These are phyloP conservation scores for Tenodera sinensis DNA, from an alignment of 2,888 invertebrate genomes.

Conservation along the genomic window DNA sequence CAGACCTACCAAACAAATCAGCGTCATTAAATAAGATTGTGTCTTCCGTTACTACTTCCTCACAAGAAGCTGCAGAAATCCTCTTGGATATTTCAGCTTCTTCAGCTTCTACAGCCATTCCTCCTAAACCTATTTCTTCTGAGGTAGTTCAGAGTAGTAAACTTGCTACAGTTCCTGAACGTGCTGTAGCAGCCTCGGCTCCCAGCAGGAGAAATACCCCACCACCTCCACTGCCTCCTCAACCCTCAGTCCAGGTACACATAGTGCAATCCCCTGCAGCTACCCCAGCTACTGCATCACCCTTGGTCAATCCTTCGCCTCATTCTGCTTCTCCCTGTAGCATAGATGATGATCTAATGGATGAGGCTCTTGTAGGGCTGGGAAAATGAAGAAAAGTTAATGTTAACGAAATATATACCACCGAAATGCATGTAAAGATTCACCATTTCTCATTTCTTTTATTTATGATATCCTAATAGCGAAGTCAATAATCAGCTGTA, in stretches of 20 bases:
- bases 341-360: conserved; percentile 87
- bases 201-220: conserved; percentile 44
- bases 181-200: conserved; percentile 53
- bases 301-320: conserved; percentile 60
- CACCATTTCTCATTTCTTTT: background rate
- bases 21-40: conserved; percentile 11
- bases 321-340: conserved; percentile 68
- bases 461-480: background rate
- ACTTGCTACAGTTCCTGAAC: conserved; percentile 46
- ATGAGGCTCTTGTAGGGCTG: conserved; percentile 77
- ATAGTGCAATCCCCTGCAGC: conserved; percentile 72
- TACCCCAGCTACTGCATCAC: conserved; percentile 39
- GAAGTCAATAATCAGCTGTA: background rate
- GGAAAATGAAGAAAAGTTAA: conserved; percentile 53
- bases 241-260: conserved; percentile 68
- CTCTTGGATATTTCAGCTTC: conserved; percentile 62
- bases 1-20: conserved; percentile 22
- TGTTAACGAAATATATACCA: background rate
- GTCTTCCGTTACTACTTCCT: conserved; percentile 45
- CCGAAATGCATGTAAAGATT: background rate
- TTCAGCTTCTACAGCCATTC: conserved; percentile 56
- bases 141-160: conserved; percentile 14
- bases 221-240: conserved; percentile 43
- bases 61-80: conserved; percentile 62
- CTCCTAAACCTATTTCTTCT: conserved; percentile 43